These are phyloP conservation scores for Cepaea hortensis DNA, from an alignment of 2,888 invertebrate genomes.

Conservation along the genomic window DNA sequence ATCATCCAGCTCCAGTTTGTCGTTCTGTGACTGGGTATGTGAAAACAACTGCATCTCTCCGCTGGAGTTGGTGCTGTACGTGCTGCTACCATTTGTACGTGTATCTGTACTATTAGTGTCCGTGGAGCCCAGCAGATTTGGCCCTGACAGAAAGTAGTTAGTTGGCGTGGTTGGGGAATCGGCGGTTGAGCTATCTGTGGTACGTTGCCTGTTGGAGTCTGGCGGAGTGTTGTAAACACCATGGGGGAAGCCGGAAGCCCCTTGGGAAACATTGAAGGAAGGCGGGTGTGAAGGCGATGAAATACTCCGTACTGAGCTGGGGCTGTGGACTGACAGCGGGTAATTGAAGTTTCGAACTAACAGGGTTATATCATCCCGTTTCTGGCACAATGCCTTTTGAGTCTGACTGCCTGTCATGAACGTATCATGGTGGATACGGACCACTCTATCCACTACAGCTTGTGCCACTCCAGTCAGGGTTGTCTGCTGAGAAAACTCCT, in stretches of 20 bases:
- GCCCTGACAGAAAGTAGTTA: constrained; percentile 37
- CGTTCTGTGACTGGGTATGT: constrained; percentile 56
- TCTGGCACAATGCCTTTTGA: constrained; percentile 74
- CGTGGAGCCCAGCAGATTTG: constrained; percentile 29
- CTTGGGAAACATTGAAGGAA: constrained; percentile 1
- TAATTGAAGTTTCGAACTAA: constrained; percentile 91
- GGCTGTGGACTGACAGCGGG: constrained; percentile 80
- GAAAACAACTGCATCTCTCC: constrained; percentile 64
- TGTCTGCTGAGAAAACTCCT: constrained; percentile 84
- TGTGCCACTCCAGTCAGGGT: constrained; percentile 89
- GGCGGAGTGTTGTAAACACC: constrained; percentile 43
- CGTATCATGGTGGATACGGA: constrained; percentile 87
- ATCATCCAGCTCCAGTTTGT: constrained; percentile 79
- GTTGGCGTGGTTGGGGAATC: constrained; percentile 51
- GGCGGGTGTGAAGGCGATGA: constrained; percentile 39
- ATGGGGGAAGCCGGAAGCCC: constrained; percentile 16
- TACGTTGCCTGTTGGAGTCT: constrained; percentile 3
- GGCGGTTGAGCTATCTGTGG: constrained; percentile 33
- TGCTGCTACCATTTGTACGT: constrained; percentile 57
- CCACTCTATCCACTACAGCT: constrained; percentile 88
- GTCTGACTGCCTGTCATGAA: constrained; percentile 79
- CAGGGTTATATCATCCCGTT: constrained; percentile 89
- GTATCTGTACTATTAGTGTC: constrained; percentile 52
- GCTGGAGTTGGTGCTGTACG: constrained; percentile 71
- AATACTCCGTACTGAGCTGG: constrained; percentile 59